Evolutionary conservation across 2,888 invertebrate species (phyloP).

Genomic region (Pseudococcus viburni): DNA sequence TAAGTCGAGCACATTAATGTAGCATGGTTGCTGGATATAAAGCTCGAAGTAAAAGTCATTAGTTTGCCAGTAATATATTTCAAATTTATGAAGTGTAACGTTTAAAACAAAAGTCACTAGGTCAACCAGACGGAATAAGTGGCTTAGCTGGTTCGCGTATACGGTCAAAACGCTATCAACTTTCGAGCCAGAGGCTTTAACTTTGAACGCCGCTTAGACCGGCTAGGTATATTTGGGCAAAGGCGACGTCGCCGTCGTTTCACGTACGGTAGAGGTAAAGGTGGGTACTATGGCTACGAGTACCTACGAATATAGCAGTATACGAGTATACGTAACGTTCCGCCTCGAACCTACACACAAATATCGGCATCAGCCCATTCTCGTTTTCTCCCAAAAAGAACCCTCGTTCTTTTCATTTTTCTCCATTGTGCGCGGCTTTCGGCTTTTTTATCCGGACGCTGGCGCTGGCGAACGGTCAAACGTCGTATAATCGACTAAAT

Average conservation of each 20-base stretch:
- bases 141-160: constrained; percentile 16
- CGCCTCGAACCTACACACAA: no score
- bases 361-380: no score
- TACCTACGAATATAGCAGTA: no score
- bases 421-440: background rate
- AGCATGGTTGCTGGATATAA: constrained; percentile 45
- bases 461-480: constrained; percentile 1
- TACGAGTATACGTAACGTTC: no score
- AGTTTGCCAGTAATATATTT: constrained; percentile 54
- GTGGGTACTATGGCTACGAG: no score
- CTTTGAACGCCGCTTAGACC: background rate
- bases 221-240: background rate
- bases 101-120: constrained; percentile 57
- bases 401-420: background rate
- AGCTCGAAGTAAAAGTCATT: constrained; percentile 54
- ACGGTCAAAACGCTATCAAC: constrained; percentile 28
- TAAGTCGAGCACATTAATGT: constrained; percentile 55
- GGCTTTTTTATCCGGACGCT: background rate
- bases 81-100: constrained; percentile 55
- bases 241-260: background rate
- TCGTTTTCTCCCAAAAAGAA: background rate
- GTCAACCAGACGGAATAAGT: constrained; percentile 54
- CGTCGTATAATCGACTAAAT: constrained; percentile 43
- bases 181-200: background rate
- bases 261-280: no score